These are phyloP conservation scores for Junonia oenone DNA, from an alignment of 2,888 invertebrate genomes.

Conservation along the genomic window DNA sequence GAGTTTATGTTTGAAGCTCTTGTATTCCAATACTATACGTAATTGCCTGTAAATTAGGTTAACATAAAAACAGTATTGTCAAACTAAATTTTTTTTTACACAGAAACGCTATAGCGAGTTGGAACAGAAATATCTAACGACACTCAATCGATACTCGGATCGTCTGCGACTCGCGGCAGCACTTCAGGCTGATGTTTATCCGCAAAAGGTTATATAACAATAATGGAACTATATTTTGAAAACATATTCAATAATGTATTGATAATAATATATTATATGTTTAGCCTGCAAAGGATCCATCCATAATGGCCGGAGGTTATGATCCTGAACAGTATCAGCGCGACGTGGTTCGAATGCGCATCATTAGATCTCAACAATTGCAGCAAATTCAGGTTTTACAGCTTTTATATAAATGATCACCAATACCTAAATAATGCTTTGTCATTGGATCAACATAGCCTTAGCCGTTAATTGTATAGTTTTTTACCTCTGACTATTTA, in stretches of 20 bases:
- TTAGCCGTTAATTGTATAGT: too few relatives aligned
- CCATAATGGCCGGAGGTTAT: constrained; percentile 53
- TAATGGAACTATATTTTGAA: background rate
- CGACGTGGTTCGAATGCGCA: constrained; percentile 65
- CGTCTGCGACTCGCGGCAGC: constrained; percentile 65
- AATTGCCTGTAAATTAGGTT: too few relatives aligned
- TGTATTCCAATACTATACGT: too few relatives aligned
- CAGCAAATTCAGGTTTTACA: constrained; percentile 78
- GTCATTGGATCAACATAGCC: too few relatives aligned
- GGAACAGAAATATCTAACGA: constrained; percentile 57
- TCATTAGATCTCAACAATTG: constrained; percentile 62
- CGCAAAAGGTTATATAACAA: constrained; percentile 48
- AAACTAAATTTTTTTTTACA: too few relatives aligned
- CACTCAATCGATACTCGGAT: constrained; percentile 52
- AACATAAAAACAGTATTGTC: background rate
- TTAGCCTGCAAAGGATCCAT: constrained; percentile 45
- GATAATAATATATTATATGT: background rate
- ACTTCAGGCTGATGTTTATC: constrained; percentile 59
- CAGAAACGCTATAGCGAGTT: constrained; percentile 56
- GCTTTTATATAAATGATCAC: too few relatives aligned
- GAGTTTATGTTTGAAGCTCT: too few relatives aligned
- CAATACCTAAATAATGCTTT: too few relatives aligned
- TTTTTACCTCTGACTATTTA: too few relatives aligned
- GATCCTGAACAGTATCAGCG: constrained; percentile 53
- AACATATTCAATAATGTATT: background rate